Evolutionary conservation across 2,797 vertebrate genomes (phyloP).

Genomic region (Threskiornis aethiopicus): DNA sequence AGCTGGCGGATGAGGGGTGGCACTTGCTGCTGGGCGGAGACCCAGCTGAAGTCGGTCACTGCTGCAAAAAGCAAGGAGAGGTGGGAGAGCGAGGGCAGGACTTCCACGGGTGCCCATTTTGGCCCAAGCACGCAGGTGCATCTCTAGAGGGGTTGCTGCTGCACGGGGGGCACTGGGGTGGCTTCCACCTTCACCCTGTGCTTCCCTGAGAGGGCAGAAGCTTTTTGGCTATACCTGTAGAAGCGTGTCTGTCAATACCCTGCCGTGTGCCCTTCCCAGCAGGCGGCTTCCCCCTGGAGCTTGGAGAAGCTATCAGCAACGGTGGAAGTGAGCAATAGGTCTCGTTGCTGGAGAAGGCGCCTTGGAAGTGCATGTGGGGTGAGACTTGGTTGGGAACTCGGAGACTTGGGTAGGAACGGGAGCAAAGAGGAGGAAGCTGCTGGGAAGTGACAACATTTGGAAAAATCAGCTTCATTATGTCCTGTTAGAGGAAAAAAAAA

Average conservation of each 20-base stretch:
- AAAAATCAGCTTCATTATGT: not conserved
- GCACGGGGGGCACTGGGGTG: accelerated
- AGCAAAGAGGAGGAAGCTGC: not conserved
- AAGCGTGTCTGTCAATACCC: accelerated
- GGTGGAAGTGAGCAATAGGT: not conserved
- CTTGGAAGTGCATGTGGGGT: not conserved
- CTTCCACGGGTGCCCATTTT: accelerated
- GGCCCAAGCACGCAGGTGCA: accelerated
- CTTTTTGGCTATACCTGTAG: not conserved
- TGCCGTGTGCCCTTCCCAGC: not conserved
- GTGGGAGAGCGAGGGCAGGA: not conserved
- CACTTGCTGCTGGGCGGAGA: not conserved
- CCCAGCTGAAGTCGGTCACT: accelerated
- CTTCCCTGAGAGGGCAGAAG: not conserved
- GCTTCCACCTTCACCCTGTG: accelerated
- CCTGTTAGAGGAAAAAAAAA: not conserved
- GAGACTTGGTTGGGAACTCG: not conserved
- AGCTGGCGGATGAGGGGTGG: not conserved
- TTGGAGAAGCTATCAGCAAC: not conserved
- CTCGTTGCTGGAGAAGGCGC: not conserved
- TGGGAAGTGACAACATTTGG: not conserved
- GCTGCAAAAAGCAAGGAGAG: not conserved
- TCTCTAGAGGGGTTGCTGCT: not conserved
- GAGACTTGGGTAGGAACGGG: not conserved
- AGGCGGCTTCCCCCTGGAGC: not conserved